phyloP scores from a whole-genome alignment of 2,888 invertebrate species.

The Sphinx pinastri region DNA sequence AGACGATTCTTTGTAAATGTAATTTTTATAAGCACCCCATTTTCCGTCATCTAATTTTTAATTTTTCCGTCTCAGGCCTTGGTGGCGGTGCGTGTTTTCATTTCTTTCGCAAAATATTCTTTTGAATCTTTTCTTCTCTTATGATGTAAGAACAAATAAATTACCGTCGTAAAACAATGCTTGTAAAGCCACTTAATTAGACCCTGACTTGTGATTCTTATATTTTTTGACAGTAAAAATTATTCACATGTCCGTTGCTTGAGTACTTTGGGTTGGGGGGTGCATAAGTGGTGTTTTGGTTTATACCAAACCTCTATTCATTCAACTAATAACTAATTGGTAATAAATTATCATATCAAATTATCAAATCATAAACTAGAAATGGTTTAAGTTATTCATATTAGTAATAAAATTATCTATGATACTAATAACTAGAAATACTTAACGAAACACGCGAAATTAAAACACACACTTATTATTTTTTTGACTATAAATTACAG shows the following conservation, averaged over 20 bases:
- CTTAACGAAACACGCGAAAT: too few species aligned
- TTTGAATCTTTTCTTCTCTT: conserved; percentile 7
- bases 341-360: too few species aligned
- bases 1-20: not conserved
- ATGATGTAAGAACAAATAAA: not conserved
- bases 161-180: not conserved
- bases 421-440: too few species aligned
- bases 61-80: not conserved
- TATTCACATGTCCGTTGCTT: not conserved
- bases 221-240: not conserved
- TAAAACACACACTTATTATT: too few species aligned
- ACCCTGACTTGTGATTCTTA: not conserved
- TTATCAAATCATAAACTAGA: too few species aligned
- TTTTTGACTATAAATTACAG: too few species aligned
- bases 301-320: too few species aligned
- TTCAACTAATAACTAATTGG: too few species aligned
- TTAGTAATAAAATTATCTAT: too few species aligned
- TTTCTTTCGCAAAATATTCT: conserved; percentile 1
- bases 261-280: too few species aligned
- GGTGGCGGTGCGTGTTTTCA: not conserved
- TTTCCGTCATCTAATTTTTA: not conserved
- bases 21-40: not conserved
- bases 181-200: not conserved
- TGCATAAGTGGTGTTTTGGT: too few species aligned
- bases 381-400: too few species aligned